These are phyloP conservation scores for Temnothorax unifasciatus DNA, from an alignment of 2,888 invertebrate genomes.

Conservation along the genomic window DNA sequence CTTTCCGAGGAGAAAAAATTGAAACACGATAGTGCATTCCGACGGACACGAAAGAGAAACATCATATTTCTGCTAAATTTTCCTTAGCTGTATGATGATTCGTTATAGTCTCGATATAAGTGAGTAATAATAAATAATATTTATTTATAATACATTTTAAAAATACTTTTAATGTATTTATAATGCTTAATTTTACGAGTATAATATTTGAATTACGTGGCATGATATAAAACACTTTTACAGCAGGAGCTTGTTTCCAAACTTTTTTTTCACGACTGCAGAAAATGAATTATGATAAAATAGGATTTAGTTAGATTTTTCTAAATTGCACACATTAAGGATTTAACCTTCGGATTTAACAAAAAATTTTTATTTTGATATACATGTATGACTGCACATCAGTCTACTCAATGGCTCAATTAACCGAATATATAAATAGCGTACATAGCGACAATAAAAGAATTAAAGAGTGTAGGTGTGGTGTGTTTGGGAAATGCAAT, in stretches of 20 bases:
- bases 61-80: background rate
- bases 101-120: background rate
- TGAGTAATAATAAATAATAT: background rate
- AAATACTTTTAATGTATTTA: background rate
- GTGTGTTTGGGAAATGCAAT: background rate
- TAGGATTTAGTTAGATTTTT: constrained; percentile 4
- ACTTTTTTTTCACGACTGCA: background rate
- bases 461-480: background rate
- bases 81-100: background rate
- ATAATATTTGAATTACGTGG: background rate
- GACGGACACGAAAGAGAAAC: background rate
- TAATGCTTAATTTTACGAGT: background rate
- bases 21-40: background rate
- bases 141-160: background rate
- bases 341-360: too few species aligned
- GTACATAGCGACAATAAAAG: background rate
- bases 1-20: background rate
- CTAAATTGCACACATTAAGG: background rate
- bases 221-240: background rate
- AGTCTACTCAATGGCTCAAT: background rate
- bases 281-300: background rate
- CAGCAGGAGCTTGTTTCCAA: background rate
- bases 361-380: too few species aligned
- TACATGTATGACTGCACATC: background rate
- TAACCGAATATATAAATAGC: background rate